Evolutionary conservation across 2,797 vertebrate species (phyloP).

Genomic region (Psittacula echo): DNA sequence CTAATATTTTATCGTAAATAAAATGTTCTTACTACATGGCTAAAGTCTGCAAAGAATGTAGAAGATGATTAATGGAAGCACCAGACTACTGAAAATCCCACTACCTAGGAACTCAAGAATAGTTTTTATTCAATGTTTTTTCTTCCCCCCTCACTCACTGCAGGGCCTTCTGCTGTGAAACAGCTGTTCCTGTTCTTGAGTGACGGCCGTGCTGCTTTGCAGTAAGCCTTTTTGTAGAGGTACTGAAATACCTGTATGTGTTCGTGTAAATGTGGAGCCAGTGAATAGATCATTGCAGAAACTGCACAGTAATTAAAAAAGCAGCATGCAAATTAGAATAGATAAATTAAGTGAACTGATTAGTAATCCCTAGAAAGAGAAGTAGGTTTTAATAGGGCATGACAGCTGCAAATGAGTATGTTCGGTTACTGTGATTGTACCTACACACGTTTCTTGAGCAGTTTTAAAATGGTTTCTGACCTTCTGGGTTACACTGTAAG

Average conservation of each 20-base stretch:
- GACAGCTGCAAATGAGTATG: slow-evolving; percentile 49
- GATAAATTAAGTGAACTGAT: slow-evolving; percentile 69
- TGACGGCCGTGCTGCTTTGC: background rate
- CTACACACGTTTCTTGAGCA: background rate
- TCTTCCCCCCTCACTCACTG: background rate
- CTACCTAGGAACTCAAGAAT: slow-evolving; percentile 30
- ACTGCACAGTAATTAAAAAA: slow-evolving; percentile 57
- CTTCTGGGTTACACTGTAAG: background rate
- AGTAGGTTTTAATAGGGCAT: slow-evolving; percentile 25
- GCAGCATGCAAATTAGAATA: slow-evolving; percentile 63
- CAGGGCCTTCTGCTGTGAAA: background rate
- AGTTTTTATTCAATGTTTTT: background rate
- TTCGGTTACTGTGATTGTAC: slow-evolving; percentile 12
- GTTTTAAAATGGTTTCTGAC: background rate
- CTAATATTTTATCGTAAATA: slow-evolving; percentile 38
- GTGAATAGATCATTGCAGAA: slow-evolving; percentile 11
- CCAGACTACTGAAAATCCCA: slow-evolving; percentile 64
- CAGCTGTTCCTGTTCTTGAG: slow-evolving; percentile 1
- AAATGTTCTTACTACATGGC: slow-evolving; percentile 43
- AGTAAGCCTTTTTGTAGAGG: background rate
- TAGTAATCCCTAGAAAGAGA: slow-evolving; percentile 49
- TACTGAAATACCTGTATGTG: background rate
- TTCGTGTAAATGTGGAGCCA: background rate
- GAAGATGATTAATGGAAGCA: slow-evolving; percentile 65
- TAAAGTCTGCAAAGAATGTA: slow-evolving; percentile 42